Evolutionary conservation across 1,140 invertebrate species (phyloP).

Genomic region (Lordiphosa clarofinis): DNA sequence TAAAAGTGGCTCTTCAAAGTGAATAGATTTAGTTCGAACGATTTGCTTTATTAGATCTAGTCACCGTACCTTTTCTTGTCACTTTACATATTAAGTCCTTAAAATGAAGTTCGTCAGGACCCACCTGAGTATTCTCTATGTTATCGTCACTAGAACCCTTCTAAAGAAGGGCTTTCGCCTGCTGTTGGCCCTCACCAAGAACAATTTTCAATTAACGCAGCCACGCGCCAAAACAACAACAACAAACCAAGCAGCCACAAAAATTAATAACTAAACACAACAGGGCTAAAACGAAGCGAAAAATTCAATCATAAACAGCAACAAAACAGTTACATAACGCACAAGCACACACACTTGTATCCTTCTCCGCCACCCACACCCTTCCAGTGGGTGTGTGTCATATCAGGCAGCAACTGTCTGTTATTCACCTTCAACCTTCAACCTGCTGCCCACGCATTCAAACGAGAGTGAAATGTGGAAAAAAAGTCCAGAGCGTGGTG

Average conservation of each 20-base stretch:
- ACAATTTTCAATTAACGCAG: slow-evolving; percentile 44
- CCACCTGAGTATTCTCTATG: no score
- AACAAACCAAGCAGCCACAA: slow-evolving; percentile 20
- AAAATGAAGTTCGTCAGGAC: no score
- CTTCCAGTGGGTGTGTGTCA: slow-evolving; percentile 27
- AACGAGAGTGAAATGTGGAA: slow-evolving; percentile 23
- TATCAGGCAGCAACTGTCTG: slow-evolving; percentile 14
- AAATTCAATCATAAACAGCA: slow-evolving; percentile 52
- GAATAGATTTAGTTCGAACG: no score
- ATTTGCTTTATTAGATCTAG: no score
- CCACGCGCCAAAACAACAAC: slow-evolving; percentile 29
- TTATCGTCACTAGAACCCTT: no score
- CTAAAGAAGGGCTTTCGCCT: not conserved
- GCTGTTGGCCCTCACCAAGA: not conserved
- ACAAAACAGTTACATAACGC: slow-evolving; percentile 47
- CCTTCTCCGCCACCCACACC: not conserved
- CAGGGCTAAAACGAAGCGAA: slow-evolving; percentile 40
- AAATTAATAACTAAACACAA: slow-evolving; percentile 32
- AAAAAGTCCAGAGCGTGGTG: not conserved
- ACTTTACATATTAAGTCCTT: no score
- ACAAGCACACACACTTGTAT: slow-evolving; percentile 12
- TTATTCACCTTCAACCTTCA: slow-evolving; percentile 1
- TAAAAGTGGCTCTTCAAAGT: no score
- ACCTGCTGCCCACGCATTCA: slow-evolving; percentile 17
- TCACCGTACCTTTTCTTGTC: no score